Conservation (phyloP, 2,113 vertebrate genomes). For the Cranoglanis bouderius region DNA sequence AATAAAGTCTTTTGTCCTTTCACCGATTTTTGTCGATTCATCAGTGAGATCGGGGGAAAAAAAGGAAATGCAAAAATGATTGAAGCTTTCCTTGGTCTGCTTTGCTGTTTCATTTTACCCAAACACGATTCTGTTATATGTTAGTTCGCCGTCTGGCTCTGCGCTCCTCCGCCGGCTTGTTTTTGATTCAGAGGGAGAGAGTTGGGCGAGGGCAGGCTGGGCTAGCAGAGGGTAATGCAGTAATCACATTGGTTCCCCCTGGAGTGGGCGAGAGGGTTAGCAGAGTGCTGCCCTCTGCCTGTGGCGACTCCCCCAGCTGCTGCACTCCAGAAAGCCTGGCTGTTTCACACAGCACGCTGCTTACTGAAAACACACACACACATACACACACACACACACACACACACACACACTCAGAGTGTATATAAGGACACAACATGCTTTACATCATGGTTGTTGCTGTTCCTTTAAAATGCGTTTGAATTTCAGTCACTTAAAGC, state of each 20-base stretch:
- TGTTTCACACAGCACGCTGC: slow-evolving; percentile 26
- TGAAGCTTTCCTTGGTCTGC: not conserved
- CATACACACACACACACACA: slow-evolving; percentile 10
- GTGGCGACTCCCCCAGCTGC: slow-evolving; percentile 49
- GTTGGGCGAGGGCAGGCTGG: slow-evolving; percentile 43
- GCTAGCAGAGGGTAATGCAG: slow-evolving; percentile 57
- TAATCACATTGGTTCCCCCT: slow-evolving; percentile 59
- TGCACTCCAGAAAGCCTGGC: slow-evolving; percentile 42
- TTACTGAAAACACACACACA: slow-evolving; percentile 8
- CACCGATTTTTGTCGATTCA: not conserved
- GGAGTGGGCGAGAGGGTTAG: slow-evolving; percentile 53
- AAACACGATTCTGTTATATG: slow-evolving; percentile 1
- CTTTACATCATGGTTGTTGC: not conserved
- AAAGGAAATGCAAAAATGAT: slow-evolving; percentile 18
- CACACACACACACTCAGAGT: slow-evolving; percentile 7
- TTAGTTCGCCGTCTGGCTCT: slow-evolving; percentile 24
- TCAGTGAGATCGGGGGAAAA: not conserved
- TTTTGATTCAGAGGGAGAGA: slow-evolving; percentile 39
- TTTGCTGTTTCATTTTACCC: slow-evolving; percentile 20
- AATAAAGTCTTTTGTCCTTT: slow-evolving; percentile 10
- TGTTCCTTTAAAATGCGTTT: not conserved
- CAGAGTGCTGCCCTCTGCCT: slow-evolving; percentile 54
- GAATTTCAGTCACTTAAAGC: not conserved
- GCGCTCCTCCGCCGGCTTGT: slow-evolving; percentile 27
- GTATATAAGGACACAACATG: not conserved